These are phyloP conservation scores for Reticulitermes lucifugus DNA, from an alignment of 2,888 invertebrate species.

Conservation along the genomic window DNA sequence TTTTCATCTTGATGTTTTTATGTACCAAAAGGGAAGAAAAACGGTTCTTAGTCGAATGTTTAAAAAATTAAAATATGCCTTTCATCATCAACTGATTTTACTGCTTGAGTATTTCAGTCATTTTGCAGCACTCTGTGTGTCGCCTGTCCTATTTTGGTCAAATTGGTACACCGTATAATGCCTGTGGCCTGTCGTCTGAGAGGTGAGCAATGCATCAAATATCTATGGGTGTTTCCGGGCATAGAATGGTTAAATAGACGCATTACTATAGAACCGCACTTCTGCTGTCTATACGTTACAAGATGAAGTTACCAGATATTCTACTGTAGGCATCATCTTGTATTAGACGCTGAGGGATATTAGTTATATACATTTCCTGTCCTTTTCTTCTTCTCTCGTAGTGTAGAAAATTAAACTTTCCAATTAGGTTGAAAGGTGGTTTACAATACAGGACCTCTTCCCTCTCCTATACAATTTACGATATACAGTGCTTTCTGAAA, in stretches of 20 bases:
- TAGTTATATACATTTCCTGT: slow-evolving; percentile 5
- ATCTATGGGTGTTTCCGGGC: no score
- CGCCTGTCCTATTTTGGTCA: no score
- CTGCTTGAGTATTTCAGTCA: no score
- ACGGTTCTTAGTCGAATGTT: no score
- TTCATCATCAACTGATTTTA: no score
- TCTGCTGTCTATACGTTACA: slow-evolving; percentile 2
- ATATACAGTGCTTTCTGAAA: slow-evolving; percentile 28
- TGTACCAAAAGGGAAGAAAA: no score
- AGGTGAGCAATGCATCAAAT: no score
- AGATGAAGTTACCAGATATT: slow-evolving; percentile 20
- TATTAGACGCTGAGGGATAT: neutral
- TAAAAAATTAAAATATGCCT: no score
- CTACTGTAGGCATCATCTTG: neutral
- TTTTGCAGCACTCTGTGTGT: no score
- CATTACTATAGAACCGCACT: neutral
- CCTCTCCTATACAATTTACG: slow-evolving; percentile 5
- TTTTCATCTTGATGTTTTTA: no score
- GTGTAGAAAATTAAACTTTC: slow-evolving; percentile 39
- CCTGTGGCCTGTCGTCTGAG: no score
- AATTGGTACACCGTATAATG: no score
- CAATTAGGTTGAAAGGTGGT: slow-evolving; percentile 43
- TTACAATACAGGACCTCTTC: slow-evolving; percentile 13
- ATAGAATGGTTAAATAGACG: neutral
- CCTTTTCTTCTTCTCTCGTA: neutral